Percentiles rank a stretch among this genome's conserved stretches.
These are phyloP conservation scores for Daphoenositta chrysoptera DNA, from an alignment of 2,113 vertebrate genomes.

Conservation along the genomic window DNA sequence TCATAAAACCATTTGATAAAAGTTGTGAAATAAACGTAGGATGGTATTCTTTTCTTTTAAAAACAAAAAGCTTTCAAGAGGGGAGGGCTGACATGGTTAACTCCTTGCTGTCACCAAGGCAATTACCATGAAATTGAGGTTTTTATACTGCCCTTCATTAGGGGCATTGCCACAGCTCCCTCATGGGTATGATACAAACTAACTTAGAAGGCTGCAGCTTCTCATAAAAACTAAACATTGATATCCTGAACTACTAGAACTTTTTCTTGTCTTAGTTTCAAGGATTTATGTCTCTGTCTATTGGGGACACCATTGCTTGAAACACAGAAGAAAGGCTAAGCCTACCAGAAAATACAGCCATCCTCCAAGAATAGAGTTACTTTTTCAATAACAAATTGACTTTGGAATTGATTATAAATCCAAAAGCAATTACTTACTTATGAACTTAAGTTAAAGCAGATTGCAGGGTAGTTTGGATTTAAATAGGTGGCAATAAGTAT, in stretches of 20 bases:
- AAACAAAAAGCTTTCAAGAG: not conserved
- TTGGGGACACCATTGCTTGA: not conserved
- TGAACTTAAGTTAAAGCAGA: not conserved
- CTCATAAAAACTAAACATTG: not conserved
- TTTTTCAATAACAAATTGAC: slow-evolving; percentile 11
- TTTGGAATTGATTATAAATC: slow-evolving; percentile 22
- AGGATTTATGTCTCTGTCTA: not conserved
- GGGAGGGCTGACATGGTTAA: fast-evolving
- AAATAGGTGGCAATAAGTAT: slow-evolving; percentile 5
- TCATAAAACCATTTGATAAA: not conserved
- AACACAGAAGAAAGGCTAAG: not conserved
- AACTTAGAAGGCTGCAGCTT: not conserved
- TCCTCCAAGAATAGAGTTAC: not conserved
- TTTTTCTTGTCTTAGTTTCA: not conserved
- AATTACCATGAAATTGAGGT: not conserved
- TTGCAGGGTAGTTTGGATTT: not conserved
- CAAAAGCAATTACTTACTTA: not conserved
- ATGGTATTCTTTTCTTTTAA: not conserved
- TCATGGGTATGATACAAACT: not conserved
- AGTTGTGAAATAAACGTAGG: not conserved
- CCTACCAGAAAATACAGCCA: not conserved
- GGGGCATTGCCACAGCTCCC: not conserved
- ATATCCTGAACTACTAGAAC: not conserved
- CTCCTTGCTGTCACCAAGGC: not conserved
- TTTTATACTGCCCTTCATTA: not conserved